Evolutionary conservation across 1,140 invertebrate species (phyloP).

Genomic region (Meteorus sp.): DNA sequence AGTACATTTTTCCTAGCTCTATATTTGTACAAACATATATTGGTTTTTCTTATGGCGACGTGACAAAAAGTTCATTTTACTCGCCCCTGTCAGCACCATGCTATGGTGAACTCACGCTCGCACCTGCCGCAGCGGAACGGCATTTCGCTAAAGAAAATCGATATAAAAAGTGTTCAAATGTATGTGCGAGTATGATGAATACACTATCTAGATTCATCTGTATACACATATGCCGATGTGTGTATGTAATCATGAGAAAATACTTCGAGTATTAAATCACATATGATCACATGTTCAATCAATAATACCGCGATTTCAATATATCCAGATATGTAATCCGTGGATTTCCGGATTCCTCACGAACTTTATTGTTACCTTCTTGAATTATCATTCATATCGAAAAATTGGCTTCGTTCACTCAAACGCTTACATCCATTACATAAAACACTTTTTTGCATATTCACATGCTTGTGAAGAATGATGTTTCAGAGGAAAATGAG

Average conservation of each 20-base stretch:
- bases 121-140: constrained; percentile 26
- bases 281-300: constrained; percentile 19
- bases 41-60: too few relatives aligned
- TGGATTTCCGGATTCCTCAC: too few relatives aligned
- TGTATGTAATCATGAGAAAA: constrained; percentile 25
- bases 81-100: constrained; percentile 12
- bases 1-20: too few relatives aligned
- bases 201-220: neutral
- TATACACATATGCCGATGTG: constrained; percentile 11
- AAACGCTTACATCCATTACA: too few relatives aligned
- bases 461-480: too few relatives aligned
- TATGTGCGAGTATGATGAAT: constrained; percentile 5
- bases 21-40: too few relatives aligned
- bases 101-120: constrained; percentile 10
- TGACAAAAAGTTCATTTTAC: too few relatives aligned
- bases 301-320: constrained; percentile 4
- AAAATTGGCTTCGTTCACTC: too few relatives aligned
- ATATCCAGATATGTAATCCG: too few relatives aligned
- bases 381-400: too few relatives aligned
- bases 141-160: constrained; percentile 26
- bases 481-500: too few relatives aligned
- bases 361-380: neutral
- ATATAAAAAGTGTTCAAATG: constrained; percentile 24
- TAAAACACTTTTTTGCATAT: too few relatives aligned
- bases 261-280: constrained; percentile 14